Evolutionary conservation across 1,140 invertebrate species (phyloP).

Genomic region (Tetraneura akinire): DNA sequence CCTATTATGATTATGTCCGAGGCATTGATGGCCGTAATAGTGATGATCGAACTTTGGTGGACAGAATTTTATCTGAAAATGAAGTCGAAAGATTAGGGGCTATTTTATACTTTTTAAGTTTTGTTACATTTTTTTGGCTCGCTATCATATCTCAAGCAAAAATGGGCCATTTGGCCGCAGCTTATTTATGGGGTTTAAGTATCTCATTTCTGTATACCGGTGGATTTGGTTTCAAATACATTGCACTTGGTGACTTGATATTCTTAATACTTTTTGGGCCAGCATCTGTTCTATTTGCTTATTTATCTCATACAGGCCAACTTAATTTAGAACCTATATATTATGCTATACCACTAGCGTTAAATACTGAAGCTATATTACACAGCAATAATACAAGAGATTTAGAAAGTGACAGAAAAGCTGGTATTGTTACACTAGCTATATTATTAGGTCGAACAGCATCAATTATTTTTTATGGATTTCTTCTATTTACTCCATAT

Average conservation of each 20-base stretch:
- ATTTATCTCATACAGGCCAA: slow-evolving; percentile 85
- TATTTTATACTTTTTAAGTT: slow-evolving; percentile 83
- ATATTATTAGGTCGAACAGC: slow-evolving; percentile 89
- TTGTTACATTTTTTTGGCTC: slow-evolving; percentile 82
- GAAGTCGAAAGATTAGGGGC: slow-evolving; percentile 81
- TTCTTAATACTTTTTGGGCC: slow-evolving; percentile 93
- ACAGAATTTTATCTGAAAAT: slow-evolving; percentile 81
- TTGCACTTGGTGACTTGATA: slow-evolving; percentile 67
- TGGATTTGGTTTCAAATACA: slow-evolving; percentile 67
- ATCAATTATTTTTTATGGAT: slow-evolving; percentile 87
- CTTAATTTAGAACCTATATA: slow-evolving; percentile 84
- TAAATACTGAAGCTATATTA: slow-evolving; percentile 93
- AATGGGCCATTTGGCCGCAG: slow-evolving; percentile 90
- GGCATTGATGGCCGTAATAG: slow-evolving; percentile 90
- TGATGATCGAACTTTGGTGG: slow-evolving; percentile 89
- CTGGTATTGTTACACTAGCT: slow-evolving; percentile 73
- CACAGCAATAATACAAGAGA: slow-evolving; percentile 94
- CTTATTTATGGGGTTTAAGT: slow-evolving; percentile 94
- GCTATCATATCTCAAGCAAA: slow-evolving; percentile 80
- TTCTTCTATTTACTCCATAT: slow-evolving; percentile 89
- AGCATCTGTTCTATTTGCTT: slow-evolving; percentile 91
- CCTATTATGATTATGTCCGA: slow-evolving; percentile 91
- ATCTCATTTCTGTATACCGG: slow-evolving; percentile 85
- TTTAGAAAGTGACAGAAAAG: slow-evolving; percentile 60
- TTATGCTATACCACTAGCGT: slow-evolving; percentile 88